Conservation (phyloP, 2,797 vertebrate genomes). For the Kryptopterus vitreolus region DNA sequence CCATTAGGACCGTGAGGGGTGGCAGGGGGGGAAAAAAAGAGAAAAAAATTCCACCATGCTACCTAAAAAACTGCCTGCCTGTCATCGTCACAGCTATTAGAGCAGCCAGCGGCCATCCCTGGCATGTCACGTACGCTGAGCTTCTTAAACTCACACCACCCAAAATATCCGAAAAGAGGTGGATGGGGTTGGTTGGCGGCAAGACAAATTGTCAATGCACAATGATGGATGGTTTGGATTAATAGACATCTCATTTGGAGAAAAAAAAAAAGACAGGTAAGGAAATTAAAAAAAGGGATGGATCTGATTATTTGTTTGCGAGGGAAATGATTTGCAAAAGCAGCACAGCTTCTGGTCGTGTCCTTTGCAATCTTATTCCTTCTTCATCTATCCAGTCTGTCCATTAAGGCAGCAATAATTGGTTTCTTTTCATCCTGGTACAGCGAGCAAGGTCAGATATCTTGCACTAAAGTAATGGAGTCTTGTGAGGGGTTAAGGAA, state of each 20-base stretch:
- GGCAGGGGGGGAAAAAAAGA: constrained; percentile 11
- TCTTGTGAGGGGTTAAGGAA: constrained; percentile 32
- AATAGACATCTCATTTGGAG: constrained; percentile 48
- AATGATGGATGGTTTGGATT: constrained; percentile 34
- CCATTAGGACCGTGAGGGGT: constrained; percentile 46
- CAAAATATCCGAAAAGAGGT: constrained; percentile 34
- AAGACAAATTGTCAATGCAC: not conserved
- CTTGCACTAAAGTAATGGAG: not conserved
- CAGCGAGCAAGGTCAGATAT: constrained; percentile 34
- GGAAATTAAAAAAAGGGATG: constrained; percentile 70
- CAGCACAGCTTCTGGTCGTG: not conserved
- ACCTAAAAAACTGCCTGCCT: constrained; percentile 41
- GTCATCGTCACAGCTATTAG: constrained; percentile 48
- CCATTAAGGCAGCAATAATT: constrained; percentile 34
- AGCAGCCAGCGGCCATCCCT: constrained; percentile 29
- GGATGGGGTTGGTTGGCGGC: not conserved
- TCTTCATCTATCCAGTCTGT: constrained; percentile 7
- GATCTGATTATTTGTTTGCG: constrained; percentile 25
- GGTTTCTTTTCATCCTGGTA: constrained; percentile 29
- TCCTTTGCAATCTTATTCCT: not conserved
- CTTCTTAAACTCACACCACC: constrained; percentile 28
- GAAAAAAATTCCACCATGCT: constrained; percentile 15
- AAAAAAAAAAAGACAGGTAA: constrained; percentile 65
- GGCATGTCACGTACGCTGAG: constrained; percentile 39
- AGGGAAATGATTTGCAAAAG: constrained; percentile 12